Base-by-base conservation (phyloP, 2,113 vertebrate species). In the Misgurnus anguillicaudatus region DNA sequence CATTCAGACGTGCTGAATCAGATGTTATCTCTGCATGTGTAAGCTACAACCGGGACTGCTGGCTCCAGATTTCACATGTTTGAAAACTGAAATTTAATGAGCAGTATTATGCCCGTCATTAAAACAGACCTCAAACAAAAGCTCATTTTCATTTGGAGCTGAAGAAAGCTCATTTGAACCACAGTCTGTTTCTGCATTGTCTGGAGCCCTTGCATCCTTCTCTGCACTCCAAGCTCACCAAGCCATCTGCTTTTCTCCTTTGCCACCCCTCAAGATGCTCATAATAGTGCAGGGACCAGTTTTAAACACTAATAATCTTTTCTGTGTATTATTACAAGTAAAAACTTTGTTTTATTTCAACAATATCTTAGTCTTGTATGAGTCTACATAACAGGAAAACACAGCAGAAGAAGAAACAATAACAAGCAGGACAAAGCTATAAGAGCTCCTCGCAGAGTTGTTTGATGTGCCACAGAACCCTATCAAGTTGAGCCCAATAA, bases 121-220 rank as follows among this genome's bases (percentile, higher is more conserved):
- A 48, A 75, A 61, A 47, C 41, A 62, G 13, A 36, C 21, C 72
- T 62, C 19, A 76, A 53, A 76, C 61, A 64, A 76, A 75, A 76
- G 73, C 73, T 76, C 17, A 53, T 64, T 76, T 76, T 51, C 60
- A 76, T 76, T 76, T 76, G 73, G 73, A 76, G 45, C 73, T 75
- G 2, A 24, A 36, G 60, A 48, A 64, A 75, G 45, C 74, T 76
- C 66, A 69, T 79, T 57, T 79, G 57, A 38, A 48, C 67, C 6
- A 2, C 64, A 60, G 55, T 68, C 63, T 78, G 64, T 69, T 78
- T 39, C 76, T 6, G 64, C 64, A 36, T 57, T 42, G 51, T 78
- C 76, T 58, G 8, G 39, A 68, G 36, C 55, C 55, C 48, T 60
- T 74, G 72, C n/a, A 36, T 79, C 57, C 57, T 62, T 41, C 63